These are phyloP conservation scores for Microctenopoma stevenorrisi DNA, from an alignment of 2,797 vertebrate genomes.

Conservation along the genomic window DNA sequence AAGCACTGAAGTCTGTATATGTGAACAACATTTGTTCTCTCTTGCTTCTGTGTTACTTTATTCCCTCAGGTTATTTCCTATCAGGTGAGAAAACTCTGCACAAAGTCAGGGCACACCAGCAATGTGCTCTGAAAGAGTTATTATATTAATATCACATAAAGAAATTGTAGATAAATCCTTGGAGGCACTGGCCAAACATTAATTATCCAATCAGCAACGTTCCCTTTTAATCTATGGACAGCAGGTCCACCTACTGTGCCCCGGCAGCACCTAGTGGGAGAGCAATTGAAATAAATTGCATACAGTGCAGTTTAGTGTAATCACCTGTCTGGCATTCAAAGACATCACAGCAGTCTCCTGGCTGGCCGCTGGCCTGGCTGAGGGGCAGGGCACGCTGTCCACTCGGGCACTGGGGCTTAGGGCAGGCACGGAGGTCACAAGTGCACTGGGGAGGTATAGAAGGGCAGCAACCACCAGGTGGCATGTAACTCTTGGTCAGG, in stretches of 20 bases:
- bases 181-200: conserved; percentile 25
- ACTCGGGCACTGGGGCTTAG: conserved; percentile 74
- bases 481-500: conserved; percentile 79
- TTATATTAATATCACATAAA: conserved; percentile 41
- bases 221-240: conserved; percentile 57
- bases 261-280: conserved; percentile 32
- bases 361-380: conserved; percentile 76
- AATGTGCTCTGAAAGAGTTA: conserved; percentile 20
- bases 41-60: not conserved
- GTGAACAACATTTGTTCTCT: conserved; percentile 25
- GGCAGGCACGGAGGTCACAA: conserved; percentile 76
- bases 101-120: conserved; percentile 1
- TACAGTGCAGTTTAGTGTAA: conserved; percentile 23
- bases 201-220: conserved; percentile 64
- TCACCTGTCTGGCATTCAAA: conserved; percentile 86
- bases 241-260: conserved; percentile 56
- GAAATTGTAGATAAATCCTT: conserved; percentile 33
- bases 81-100: conserved; percentile 21
- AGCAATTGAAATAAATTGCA: conserved; percentile 30
- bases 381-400: conserved; percentile 70
- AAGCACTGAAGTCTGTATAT: conserved; percentile 22
- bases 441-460: conserved; percentile 78
- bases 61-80: conserved; percentile 19
- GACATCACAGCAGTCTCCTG: conserved; percentile 84
- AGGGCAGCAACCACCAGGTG: conserved; percentile 82